Percentiles rank a stretch among this genome's conserved stretches.
Conservation (phyloP, 2,113 vertebrate species). For the Entelurus aequoreus region DNA sequence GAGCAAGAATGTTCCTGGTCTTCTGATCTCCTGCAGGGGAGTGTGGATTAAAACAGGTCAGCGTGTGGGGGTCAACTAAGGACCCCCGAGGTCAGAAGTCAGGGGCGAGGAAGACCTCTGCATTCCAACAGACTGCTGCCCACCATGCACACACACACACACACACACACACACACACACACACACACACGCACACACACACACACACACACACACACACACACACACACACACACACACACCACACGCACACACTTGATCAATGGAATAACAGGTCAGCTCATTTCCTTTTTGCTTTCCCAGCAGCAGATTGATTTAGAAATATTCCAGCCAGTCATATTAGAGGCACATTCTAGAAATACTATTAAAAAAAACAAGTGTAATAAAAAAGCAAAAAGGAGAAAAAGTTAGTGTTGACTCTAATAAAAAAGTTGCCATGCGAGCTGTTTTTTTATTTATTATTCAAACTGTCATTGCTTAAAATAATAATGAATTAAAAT, state of each 20-base stretch:
- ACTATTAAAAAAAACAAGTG: too few relatives aligned
- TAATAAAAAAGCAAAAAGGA: too few relatives aligned
- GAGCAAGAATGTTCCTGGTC: constrained; percentile 12
- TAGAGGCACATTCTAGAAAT: too few relatives aligned
- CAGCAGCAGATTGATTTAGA: constrained; percentile 6
- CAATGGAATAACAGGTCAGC: background rate
- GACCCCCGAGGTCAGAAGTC: constrained; percentile 63
- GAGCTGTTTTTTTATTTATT: too few relatives aligned
- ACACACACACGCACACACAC: constrained; percentile 19
- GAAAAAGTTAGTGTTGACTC: too few relatives aligned
- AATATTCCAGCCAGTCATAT: constrained; percentile 2
- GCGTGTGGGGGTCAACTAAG: constrained; percentile 55
- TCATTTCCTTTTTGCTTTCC: constrained; percentile 25
- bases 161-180: constrained; percentile 17
- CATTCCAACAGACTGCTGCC: constrained; percentile 64
- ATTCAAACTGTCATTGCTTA: too few relatives aligned
- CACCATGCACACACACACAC: constrained; percentile 13
- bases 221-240: constrained; percentile 18
- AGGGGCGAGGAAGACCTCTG: constrained; percentile 58
- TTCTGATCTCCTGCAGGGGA: constrained; percentile 49
- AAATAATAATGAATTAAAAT: too few relatives aligned
- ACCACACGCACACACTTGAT: constrained; percentile 16
- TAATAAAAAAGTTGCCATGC: too few relatives aligned
- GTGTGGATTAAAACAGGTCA: constrained; percentile 65
- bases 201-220: constrained; percentile 17